Base-by-base conservation (phyloP, 2,888 invertebrate genomes). In the Hypolimnas misippus region DNA sequence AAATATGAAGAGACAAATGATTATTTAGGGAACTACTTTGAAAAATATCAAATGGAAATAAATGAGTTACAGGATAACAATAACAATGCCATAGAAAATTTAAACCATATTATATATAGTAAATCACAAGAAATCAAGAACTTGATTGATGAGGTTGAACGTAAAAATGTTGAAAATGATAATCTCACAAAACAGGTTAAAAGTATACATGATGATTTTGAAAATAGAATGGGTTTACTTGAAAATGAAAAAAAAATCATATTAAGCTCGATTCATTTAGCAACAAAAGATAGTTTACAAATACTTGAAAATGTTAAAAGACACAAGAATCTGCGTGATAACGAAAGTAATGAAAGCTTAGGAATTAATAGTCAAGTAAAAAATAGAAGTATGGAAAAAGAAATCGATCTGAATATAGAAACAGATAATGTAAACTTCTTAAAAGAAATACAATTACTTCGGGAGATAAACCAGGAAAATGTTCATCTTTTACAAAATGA, bases 261-360 rank as follows among this genome's bases (percentile, higher is more conserved):
- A 12, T 57, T 83, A 1, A 72, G 73, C 52, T 81, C 80, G 12
- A 67, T 88, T 38, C 73, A 83, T 35, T 52, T 83, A 61, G 83
- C 82, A 12, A 80, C 73, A 67, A 77, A 78, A 68, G 86, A 90
- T 73, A 89, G 88, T 69, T 71, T 79, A 65, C 83, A 85, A 62
- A 65, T 89, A 62, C 65, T 87, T 14, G 70, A 81, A 60, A 84
- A 78, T 70, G 71, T 84, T 2, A 83, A 79, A 71, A 72, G 78
- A 66, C 80, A 78, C 62, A 74, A 81, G 63, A 70, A 78, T 10
- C 58, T 76, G 3, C 51, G 76, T 31, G 29, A 64, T 38, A 25
- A 44, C 8, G 25, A 31, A 7, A 67, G 73, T 56, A 74, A 70
- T 65, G 76, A 78, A 66, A 70, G 49, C 29, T 44, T 61, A 38